Conservation (phyloP, 1,140 invertebrate genomes). For the Radopholus similis region DNA sequence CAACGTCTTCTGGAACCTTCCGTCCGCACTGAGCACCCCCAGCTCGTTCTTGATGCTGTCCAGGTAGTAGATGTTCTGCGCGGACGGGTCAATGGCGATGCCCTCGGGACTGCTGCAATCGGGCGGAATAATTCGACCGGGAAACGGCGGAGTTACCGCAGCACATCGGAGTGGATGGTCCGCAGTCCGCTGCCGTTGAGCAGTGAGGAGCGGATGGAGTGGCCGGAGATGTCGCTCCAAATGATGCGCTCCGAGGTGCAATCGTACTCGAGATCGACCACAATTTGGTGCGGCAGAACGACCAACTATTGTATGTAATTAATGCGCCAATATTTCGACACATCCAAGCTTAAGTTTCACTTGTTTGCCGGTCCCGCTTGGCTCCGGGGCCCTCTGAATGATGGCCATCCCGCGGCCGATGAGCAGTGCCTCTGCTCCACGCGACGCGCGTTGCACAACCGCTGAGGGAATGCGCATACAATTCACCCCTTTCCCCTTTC, state of each 20-base stretch:
- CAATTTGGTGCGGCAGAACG: constrained; percentile 60
- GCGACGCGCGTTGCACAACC: not conserved
- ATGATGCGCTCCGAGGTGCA: constrained; percentile 61
- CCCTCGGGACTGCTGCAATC: constrained; percentile 68
- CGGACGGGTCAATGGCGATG: constrained; percentile 83
- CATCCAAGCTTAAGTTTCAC: no score
- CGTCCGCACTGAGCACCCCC: constrained; percentile 80
- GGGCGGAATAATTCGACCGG: not conserved
- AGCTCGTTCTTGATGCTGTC: constrained; percentile 83
- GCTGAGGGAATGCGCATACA: not conserved
- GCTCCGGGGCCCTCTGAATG: constrained; percentile 56
- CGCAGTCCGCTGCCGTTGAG: constrained; percentile 54
- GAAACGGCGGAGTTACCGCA: constrained; percentile 73
- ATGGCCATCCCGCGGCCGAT: constrained; percentile 63
- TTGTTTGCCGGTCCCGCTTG: constrained; percentile 58
- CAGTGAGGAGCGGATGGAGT: constrained; percentile 45
- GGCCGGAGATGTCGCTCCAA: constrained; percentile 62
- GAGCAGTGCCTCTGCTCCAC: constrained; percentile 50
- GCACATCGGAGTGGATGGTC: constrained; percentile 25
- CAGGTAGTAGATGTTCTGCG: constrained; percentile 89
- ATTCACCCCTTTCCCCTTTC: not conserved
- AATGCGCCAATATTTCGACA: no score
- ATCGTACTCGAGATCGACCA: constrained; percentile 63
- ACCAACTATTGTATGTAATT: constrained; percentile 32
- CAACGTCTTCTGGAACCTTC: constrained; percentile 70